phyloP scores from a whole-genome alignment of 1,140 invertebrate species.

The Anadara kagoshimensis region DNA sequence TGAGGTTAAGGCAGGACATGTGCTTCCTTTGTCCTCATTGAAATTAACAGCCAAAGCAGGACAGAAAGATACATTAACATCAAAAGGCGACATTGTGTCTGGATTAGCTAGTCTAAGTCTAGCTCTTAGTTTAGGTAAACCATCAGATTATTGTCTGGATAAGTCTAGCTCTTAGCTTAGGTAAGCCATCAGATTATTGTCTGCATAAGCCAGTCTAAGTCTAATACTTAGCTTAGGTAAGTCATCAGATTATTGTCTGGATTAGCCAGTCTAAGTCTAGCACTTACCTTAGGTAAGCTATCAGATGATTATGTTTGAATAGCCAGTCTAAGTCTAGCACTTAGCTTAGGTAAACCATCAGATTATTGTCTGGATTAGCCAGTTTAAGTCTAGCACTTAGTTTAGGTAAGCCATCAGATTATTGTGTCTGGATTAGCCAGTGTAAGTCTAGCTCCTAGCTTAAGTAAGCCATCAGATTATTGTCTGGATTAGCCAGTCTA shows the following conservation, averaged over 20 bases:
- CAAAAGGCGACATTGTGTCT: conserved; percentile 27
- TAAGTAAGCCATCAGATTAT: too few species aligned
- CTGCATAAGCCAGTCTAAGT: conserved; percentile 59
- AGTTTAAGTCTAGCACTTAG: too few species aligned
- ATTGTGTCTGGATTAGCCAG: too few species aligned
- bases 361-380: too few species aligned
- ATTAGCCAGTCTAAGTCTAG: too few species aligned
- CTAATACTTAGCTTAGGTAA: conserved; percentile 69
- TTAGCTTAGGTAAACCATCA: too few species aligned
- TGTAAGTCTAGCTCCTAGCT: too few species aligned
- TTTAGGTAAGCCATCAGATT: too few species aligned
- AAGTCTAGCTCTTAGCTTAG: conserved; percentile 69
- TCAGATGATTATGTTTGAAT: too few species aligned
- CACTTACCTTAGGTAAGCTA: too few species aligned
- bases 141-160: neutral
- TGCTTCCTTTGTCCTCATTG: neutral
- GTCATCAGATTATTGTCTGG: conserved; percentile 20
- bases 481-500: conserved; percentile 53
- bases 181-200: conserved; percentile 46
- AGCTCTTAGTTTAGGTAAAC: conserved; percentile 69
- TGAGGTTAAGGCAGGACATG: conserved; percentile 75
- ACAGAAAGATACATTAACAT: neutral
- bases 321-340: too few species aligned
- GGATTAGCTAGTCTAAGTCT: conserved; percentile 65
- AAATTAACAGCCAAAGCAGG: neutral